Evolutionary conservation across 1,140 invertebrate genomes (phyloP).

Genomic region (Diabrotica undecimpunctata): DNA sequence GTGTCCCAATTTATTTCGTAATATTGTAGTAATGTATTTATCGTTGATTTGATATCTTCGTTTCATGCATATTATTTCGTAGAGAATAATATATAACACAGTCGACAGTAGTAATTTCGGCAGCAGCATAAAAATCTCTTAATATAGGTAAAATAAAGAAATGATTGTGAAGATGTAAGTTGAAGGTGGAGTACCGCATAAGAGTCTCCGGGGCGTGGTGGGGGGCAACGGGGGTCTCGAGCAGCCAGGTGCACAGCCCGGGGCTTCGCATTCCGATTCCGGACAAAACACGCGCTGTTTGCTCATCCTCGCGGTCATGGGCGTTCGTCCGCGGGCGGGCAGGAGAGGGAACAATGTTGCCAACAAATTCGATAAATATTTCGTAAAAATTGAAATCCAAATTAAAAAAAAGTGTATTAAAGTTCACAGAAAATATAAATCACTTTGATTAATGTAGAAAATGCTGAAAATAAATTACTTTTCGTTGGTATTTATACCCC

Average conservation of each 20-base stretch:
- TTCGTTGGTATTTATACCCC: too few relatives aligned
- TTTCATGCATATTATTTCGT: too few relatives aligned
- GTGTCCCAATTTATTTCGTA: too few relatives aligned
- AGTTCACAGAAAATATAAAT: too few relatives aligned
- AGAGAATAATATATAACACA: too few relatives aligned
- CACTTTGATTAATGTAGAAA: too few relatives aligned
- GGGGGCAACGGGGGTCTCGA: slow-evolving; percentile 25
- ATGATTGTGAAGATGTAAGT: slow-evolving; percentile 16
- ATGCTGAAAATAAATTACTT: too few relatives aligned
- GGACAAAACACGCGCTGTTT: slow-evolving; percentile 41
- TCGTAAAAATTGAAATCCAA: neutral
- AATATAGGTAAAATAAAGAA: slow-evolving; percentile 13
- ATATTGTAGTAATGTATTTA: too few relatives aligned
- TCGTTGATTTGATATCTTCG: too few relatives aligned
- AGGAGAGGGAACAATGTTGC: neutral
- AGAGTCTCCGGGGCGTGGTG: slow-evolving; percentile 13
- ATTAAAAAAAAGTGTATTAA: too few relatives aligned
- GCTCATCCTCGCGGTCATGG: slow-evolving; percentile 35
- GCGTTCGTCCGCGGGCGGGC: slow-evolving; percentile 15
- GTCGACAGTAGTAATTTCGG: too few relatives aligned
- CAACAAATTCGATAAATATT: neutral
- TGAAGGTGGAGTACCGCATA: slow-evolving; percentile 22
- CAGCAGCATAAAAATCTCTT: neutral
- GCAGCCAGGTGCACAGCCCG: slow-evolving; percentile 40
- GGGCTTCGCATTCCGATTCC: slow-evolving; percentile 42